phyloP scores from a whole-genome alignment of 2,888 invertebrate species.

The Eupithecia subfuscata region DNA sequence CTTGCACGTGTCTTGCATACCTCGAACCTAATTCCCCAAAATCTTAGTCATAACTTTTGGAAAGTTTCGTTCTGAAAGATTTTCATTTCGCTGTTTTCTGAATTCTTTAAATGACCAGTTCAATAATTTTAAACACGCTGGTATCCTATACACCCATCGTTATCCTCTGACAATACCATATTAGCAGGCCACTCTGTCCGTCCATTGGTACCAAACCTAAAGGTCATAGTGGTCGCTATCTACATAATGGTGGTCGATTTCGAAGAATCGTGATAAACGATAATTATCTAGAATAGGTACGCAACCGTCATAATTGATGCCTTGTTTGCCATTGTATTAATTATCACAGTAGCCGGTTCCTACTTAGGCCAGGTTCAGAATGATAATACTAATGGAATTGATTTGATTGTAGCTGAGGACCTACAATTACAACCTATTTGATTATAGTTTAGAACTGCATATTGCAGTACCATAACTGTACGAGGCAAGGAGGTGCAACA shows the following conservation, averaged over 20 bases:
- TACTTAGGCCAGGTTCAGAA: background rate
- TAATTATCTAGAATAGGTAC: constrained; percentile 12
- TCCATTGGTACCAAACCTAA: background rate
- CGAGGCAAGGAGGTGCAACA: too few relatives aligned
- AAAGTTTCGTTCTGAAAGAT: background rate
- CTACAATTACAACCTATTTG: background rate
- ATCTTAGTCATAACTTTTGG: background rate
- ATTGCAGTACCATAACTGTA: too few relatives aligned
- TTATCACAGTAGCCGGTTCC: background rate
- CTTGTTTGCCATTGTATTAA: constrained; percentile 8
- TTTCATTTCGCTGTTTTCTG: background rate
- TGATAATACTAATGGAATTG: background rate
- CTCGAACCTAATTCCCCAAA: background rate
- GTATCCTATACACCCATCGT: background rate
- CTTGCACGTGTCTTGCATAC: background rate
- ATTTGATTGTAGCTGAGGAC: too few relatives aligned
- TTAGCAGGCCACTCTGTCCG: background rate
- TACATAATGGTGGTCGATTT: background rate
- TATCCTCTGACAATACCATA: background rate
- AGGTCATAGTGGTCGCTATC: background rate
- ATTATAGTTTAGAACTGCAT: background rate
- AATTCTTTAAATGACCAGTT: background rate
- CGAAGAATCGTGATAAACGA: background rate
- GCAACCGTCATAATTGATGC: background rate
- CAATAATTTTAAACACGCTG: background rate